Evolutionary conservation across 35 echinoderm and acorn worm genomes (phyloP).

Genomic region (Apostichopus californicus): DNA sequence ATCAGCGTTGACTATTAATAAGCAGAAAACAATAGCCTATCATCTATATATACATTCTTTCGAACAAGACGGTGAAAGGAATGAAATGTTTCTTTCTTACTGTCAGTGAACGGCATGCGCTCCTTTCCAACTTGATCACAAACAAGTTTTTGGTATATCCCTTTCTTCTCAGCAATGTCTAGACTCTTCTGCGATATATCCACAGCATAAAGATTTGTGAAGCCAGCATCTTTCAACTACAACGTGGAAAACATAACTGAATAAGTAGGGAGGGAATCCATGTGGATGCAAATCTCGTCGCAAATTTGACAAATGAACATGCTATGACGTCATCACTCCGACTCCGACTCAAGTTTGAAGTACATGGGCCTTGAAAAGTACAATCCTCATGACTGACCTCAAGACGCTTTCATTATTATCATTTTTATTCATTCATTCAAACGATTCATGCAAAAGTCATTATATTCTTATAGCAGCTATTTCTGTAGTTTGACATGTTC

Average conservation of each 20-base stretch:
- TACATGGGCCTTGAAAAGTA: not conserved
- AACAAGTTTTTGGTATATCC: constrained; percentile 8
- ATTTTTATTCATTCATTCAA: not conserved
- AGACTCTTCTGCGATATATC: constrained; percentile 2
- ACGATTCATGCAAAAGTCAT: too few species aligned
- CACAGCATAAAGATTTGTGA: not conserved
- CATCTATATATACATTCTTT: too few species aligned
- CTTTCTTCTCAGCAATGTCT: not conserved
- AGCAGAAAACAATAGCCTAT: too few species aligned
- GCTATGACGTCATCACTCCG: not conserved
- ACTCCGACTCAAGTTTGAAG: not conserved
- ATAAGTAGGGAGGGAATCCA: not conserved
- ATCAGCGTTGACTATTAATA: too few species aligned
- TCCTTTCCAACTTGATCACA: not conserved
- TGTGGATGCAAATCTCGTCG: not conserved
- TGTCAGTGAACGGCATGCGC: not conserved
- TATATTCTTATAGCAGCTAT: too few species aligned
- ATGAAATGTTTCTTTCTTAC: not conserved
- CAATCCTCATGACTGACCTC: not conserved
- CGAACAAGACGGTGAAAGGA: not conserved
- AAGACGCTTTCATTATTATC: not conserved
- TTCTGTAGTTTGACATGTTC: too few species aligned
- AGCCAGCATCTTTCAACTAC: not conserved
- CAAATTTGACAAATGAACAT: not conserved
- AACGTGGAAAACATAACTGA: not conserved